Conservation (phyloP, 2,888 invertebrate species). For the Calliopum simillimum region DNA sequence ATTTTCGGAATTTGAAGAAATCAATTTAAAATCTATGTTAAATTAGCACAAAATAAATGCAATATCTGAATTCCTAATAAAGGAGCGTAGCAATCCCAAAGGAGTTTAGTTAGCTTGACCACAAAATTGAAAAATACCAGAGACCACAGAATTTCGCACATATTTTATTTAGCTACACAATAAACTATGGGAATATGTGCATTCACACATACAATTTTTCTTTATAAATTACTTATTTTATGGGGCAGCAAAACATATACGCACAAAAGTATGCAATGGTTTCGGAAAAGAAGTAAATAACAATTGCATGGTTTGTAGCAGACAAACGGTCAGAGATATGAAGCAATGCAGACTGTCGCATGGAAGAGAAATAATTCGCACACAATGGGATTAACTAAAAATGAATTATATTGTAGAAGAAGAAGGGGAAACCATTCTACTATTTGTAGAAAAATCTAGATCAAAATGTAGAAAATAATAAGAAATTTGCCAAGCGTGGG, state of each 20-base stretch:
- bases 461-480: constrained; percentile 1
- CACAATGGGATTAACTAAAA: constrained; percentile 17
- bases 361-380: constrained; percentile 8
- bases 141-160: too few species aligned
- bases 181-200: too few species aligned
- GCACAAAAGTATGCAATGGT: constrained; percentile 22
- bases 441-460: background rate
- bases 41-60: too few species aligned
- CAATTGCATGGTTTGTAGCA: constrained; percentile 2
- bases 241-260: background rate
- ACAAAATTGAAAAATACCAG: too few species aligned
- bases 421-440: background rate
- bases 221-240: too few species aligned
- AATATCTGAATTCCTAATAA: too few species aligned
- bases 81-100: too few species aligned
- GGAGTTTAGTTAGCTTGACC: too few species aligned
- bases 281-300: constrained; percentile 14
- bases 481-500: constrained; percentile 10
- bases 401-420: background rate
- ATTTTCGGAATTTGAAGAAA: too few species aligned
- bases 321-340: background rate
- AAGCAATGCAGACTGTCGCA: background rate
- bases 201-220: too few species aligned
- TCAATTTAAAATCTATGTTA: too few species aligned
- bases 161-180: too few species aligned